Percentiles rank a stretch among this genome's conserved stretches.
phyloP scores from a whole-genome alignment of 2,113 vertebrate genomes.

The Hiodon alosoides region DNA sequence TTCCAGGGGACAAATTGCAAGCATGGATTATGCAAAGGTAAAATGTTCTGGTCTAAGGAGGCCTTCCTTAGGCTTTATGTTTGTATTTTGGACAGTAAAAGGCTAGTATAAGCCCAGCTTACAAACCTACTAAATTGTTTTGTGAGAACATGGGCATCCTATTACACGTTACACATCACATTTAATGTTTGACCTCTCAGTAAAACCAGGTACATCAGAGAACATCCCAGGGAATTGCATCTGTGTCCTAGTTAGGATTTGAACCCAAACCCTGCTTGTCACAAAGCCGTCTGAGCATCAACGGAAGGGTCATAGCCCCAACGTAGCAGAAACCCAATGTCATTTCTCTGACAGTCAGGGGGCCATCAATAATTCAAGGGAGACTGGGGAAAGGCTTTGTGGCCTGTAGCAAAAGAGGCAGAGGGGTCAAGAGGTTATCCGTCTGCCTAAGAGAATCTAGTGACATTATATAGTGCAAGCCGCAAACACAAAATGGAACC shows the following conservation, averaged over 20 bases:
- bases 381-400: background rate
- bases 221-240: too few species aligned
- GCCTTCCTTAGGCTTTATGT: background rate
- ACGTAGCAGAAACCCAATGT: background rate
- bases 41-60: background rate
- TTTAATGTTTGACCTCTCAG: too few species aligned
- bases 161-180: too few species aligned
- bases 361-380: conserved; percentile 7
- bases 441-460: background rate
- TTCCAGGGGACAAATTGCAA: background rate
- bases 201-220: too few species aligned
- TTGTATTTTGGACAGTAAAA: background rate
- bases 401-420: background rate
- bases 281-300: background rate
- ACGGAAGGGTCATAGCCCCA: too few species aligned
- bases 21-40: background rate
- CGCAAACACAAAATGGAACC: background rate
- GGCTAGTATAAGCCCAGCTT: background rate
- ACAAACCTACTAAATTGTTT: too few species aligned
- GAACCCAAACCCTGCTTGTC: background rate
- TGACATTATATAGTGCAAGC: background rate
- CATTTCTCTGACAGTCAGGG: background rate
- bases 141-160: too few species aligned
- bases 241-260: background rate
- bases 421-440: background rate